phyloP scores from a whole-genome alignment of 2,113 vertebrate genomes.

The Antechinus stuartii region DNA sequence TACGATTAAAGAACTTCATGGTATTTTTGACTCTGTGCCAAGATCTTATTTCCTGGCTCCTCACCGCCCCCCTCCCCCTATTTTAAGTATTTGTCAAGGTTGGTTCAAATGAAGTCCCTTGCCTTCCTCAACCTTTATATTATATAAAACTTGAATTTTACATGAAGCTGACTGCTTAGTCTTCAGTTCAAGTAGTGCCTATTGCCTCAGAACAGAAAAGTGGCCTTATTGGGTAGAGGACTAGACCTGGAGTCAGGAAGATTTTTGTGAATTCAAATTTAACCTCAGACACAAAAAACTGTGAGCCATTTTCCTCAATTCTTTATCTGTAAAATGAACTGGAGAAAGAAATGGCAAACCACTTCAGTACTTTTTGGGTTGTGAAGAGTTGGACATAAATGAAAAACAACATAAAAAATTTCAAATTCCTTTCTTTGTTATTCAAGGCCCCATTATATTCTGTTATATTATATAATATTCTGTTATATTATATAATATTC shows the following conservation, averaged over 20 bases:
- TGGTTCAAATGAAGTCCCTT: no score
- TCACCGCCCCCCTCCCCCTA: background rate
- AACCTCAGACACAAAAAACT: background rate
- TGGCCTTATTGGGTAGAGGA: no score
- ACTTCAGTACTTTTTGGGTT: background rate
- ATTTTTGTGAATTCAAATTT: background rate
- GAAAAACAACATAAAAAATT: background rate
- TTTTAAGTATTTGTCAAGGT: no score
- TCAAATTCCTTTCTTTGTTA: background rate
- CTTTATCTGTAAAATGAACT: background rate
- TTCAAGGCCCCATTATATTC: background rate
- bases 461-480: background rate
- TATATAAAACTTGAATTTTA: no score
- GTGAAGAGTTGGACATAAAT: background rate
- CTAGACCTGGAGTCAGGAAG: background rate
- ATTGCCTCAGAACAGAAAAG: background rate
- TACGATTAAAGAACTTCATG: background rate
- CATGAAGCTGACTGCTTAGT: background rate
- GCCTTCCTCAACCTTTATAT: rapidly evolving
- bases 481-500: background rate
- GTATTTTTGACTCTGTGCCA: background rate
- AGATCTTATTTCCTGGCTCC: background rate
- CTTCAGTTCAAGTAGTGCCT: background rate
- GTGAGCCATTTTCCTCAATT: background rate
- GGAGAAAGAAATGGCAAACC: background rate